A percentile compares a stretch with the other conserved stretches of the same genome.
These are phyloP conservation scores for Hystrix brachyura DNA, from an alignment of 2,113 vertebrate species.

Conservation along the genomic window DNA sequence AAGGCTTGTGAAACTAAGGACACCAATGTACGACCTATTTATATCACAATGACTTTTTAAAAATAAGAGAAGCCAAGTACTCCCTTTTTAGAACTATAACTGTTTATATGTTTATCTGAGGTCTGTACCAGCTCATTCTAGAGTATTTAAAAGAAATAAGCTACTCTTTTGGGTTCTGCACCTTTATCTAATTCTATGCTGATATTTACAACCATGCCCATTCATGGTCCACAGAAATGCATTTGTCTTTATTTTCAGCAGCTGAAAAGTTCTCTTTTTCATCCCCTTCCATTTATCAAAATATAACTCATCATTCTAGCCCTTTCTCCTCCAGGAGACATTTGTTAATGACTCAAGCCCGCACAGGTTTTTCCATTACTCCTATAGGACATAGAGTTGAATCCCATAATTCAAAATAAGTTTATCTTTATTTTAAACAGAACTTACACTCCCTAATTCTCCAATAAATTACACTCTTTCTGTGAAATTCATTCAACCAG, in stretches of 20 bases:
- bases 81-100: background rate
- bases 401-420: background rate
- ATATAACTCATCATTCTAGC: background rate
- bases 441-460: background rate
- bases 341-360: background rate
- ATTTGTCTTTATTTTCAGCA: background rate
- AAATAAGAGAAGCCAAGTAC: background rate
- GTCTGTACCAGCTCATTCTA: background rate
- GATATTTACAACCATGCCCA: background rate
- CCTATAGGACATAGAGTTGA: background rate
- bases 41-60: background rate
- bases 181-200: background rate
- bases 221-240: background rate
- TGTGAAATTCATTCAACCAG: background rate
- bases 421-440: background rate
- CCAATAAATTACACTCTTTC: background rate
- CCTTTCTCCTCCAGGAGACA: background rate
- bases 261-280: too few relatives aligned
- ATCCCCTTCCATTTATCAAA: background rate
- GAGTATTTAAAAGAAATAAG: conserved; percentile 23
- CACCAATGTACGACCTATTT: background rate
- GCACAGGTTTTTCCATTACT: background rate
- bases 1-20: background rate
- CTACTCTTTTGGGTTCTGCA: background rate
- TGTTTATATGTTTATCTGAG: background rate